Evolutionary conservation across 1,140 invertebrate genomes (phyloP), one percentile per base, ranked within the genome.

Genomic region (Nebria ingens): DNA sequence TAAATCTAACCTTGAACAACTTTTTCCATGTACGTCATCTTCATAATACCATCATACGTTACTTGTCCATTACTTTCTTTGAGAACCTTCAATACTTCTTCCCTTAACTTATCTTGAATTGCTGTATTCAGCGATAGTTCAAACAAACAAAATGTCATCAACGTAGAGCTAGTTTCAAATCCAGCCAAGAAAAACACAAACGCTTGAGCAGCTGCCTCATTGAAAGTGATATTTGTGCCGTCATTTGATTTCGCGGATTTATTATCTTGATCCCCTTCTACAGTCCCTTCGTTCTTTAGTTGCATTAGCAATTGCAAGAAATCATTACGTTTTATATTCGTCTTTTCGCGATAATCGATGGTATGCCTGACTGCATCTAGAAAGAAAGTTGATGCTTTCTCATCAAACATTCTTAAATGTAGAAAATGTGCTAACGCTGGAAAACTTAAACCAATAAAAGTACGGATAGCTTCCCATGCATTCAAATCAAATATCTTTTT

Each of bases 101-200:
- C 55, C n/a, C 74, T 66, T 0, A 84, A 61, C 56, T 73, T 75
- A 19, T 77, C 63, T 54, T 86, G 80, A n/a, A 80, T 71, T 2
- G 79, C 74, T 1, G 73, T 73, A 64, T 84, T 72, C 34, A 73
- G 65, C 0, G 84, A 77, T 51, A 86, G 65, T 61, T 78, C 75
- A 58, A 78, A 82, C 1, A 81, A 56, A 1, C 75, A 73, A 56
- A 79, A 79, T 19, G 78, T 72, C 2, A 84, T 71, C 0, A 81
- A 74, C 1, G 78, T 77, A 1, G 82, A 77, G 0, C 84, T 83
- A 0, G 86, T 86, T 60, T 87, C 85, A 64, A 83, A 86, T n/a
- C 85, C 85, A 34, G 83, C 84, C 12, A 83, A 61, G 59, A 84
- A 79, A 60, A 85, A 84, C 2, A 84, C 73, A 38, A 83, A 79